phyloP scores from a whole-genome alignment of 2,888 invertebrate genomes.

The Criorhina ranunculi region DNA sequence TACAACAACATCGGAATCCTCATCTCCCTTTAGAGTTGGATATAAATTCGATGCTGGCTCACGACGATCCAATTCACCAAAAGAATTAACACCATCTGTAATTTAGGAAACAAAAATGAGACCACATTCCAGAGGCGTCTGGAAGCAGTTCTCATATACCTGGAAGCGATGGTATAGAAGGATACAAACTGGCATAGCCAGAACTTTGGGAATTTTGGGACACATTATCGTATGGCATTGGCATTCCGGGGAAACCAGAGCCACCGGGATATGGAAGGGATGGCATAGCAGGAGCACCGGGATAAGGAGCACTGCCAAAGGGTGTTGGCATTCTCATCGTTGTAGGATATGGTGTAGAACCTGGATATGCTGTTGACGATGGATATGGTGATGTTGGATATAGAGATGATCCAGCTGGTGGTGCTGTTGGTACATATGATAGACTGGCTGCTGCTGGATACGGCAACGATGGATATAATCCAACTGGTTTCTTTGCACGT shows the following conservation, averaged over 20 bases:
- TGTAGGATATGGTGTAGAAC: conserved; percentile 51
- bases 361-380: conserved; percentile 77
- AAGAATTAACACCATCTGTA: conserved; percentile 71
- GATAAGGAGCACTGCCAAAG: conserved; percentile 70
- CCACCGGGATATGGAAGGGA: conserved; percentile 80
- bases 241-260: conserved; percentile 78
- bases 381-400: conserved; percentile 77
- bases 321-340: conserved; percentile 75
- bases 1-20: conserved; percentile 78
- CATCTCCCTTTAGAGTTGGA: conserved; percentile 77
- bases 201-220: conserved; percentile 69
- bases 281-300: conserved; percentile 62
- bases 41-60: conserved; percentile 74
- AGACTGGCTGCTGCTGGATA: conserved; percentile 80
- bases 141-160: conserved; percentile 52
- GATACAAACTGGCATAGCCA: conserved; percentile 76
- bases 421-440: conserved; percentile 71
- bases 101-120: conserved; percentile 18
- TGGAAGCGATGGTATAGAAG: conserved; percentile 77
- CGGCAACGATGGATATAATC: conserved; percentile 81
- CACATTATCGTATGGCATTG: conserved; percentile 81
- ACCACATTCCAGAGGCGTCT: conserved; percentile 31
- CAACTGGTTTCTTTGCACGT: conserved; percentile 78
- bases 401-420: conserved; percentile 71
- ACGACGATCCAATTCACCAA: conserved; percentile 44